Base-by-base conservation (phyloP, 2,113 vertebrate species). In the Aix galericulata region DNA sequence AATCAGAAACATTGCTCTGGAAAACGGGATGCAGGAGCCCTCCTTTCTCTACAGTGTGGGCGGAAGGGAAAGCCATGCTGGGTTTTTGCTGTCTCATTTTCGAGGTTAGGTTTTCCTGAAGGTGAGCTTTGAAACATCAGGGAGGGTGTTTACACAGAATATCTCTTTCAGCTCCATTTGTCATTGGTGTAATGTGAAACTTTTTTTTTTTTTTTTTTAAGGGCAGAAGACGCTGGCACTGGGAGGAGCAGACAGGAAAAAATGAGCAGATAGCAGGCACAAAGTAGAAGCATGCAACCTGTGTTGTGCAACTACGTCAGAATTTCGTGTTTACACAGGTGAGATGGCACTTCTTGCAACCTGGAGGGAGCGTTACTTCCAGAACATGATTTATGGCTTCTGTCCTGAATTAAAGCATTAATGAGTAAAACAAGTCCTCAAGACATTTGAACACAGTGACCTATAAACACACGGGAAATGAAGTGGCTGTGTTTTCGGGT, bases 51-150 rank as follows among this genome's bases (percentile, higher is more conserved):
- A 2, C 8, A 16, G 40, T n/a, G 3, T 32, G 67, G 26, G 40
- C 25, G 17, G 56, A 38, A 80, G 73, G 48, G 29, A 84, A 84
- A 83, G 80, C 36, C 0, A 1, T 55, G 50, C 7, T 8, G 42
- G 8, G 23, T 21, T 38, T 87, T 72, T 84, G 31, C 80, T 83
- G 86, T 63, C 52, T 88, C 91, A 87, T 85, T 78, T 84, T 56
- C 27, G 66, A 81, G 34, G 72, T 3, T 58, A 83, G 74, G 26
- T 13, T 67, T 58, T 82, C n/a, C 88, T 46, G 62, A 72, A 73
- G 68, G 59, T 58, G 60, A 31, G 8, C 79, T 79, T 52, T 46
- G 60, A 75, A 89, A 66, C 5, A 1, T 59, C 79, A 77, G 63
- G n/a, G 76, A 77, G 63, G n/a, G 76, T 91, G 77, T 79, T 95